These are phyloP conservation scores for Tridacna crocea DNA, from an alignment of 2,888 invertebrate species.

Conservation along the genomic window DNA sequence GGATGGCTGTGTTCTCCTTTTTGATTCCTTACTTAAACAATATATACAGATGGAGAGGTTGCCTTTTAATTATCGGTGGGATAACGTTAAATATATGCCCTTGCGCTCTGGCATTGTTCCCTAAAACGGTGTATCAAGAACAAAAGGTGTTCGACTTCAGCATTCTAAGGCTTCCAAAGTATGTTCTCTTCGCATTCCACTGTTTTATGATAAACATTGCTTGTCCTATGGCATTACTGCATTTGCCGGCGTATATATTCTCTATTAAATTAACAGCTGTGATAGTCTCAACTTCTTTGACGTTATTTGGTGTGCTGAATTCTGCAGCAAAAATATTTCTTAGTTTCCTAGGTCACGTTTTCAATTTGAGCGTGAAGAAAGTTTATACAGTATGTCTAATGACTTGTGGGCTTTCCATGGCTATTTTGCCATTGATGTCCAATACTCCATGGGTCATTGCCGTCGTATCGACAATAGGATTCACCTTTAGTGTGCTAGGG, in stretches of 20 bases:
- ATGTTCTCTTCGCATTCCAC: slow-evolving; percentile 39
- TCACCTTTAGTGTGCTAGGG: slow-evolving; percentile 49
- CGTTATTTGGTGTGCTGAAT: slow-evolving; percentile 43
- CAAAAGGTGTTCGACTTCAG: slow-evolving; percentile 24
- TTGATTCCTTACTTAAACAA: slow-evolving; percentile 40
- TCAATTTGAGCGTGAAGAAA: slow-evolving; percentile 26
- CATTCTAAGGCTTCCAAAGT: slow-evolving; percentile 33
- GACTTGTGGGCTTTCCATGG: slow-evolving; percentile 37
- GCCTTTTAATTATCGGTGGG: slow-evolving; percentile 48
- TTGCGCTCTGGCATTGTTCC: slow-evolving; percentile 46
- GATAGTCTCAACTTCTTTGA: slow-evolving; percentile 36
- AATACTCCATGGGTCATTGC: slow-evolving; percentile 36
- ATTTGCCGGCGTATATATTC: slow-evolving; percentile 46
- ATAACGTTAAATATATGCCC: slow-evolving; percentile 40
- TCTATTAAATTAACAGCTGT: slow-evolving; percentile 22
- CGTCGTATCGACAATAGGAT: slow-evolving; percentile 30
- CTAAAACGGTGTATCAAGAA: slow-evolving; percentile 6
- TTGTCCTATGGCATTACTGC: slow-evolving; percentile 43
- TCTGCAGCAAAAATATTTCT: slow-evolving; percentile 44
- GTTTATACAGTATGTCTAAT: slow-evolving; percentile 39
- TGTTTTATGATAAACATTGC: slow-evolving; percentile 40
- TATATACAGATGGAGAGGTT: slow-evolving; percentile 35
- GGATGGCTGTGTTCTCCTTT: slow-evolving; percentile 50
- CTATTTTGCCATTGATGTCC: slow-evolving; percentile 30
- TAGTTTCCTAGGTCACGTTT: slow-evolving; percentile 41